Evolutionary conservation across 2,797 vertebrate genomes (phyloP), one percentile per base, ranked within the genome.

Genomic region (Aphelocoma californica): DNA sequence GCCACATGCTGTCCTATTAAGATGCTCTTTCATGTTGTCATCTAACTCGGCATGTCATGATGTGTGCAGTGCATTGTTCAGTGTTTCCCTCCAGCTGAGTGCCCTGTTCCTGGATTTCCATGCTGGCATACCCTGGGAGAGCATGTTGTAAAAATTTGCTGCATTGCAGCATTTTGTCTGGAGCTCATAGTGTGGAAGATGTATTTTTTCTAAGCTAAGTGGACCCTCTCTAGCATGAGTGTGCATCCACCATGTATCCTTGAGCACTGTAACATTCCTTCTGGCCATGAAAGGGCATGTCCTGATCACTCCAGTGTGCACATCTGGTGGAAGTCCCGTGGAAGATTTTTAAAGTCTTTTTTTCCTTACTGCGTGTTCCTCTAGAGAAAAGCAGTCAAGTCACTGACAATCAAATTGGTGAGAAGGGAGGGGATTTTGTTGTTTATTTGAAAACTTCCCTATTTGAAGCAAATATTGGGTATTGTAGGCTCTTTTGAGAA

Each of bases 161-260:
- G 97, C 97, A 96, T 65, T 96, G 97, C 97, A 93, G 97, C 88
- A 31, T 90, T 92, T 90, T 87, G 88, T 93, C 83, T 71, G 70
- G 90, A 62, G 93, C 93, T 77, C 36, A 29, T 36, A 45, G 38
- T 23, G 67, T 72, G 89, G 82, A 81, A 92, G 91, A 17, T 19
- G 19, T n/a, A 1, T 93, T 86, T 93, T 70, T 90, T 48, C 92
- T 72, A 29, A 86, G 67, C 75, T 50, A 42, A 70, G 78, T 94
- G 84, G 85, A 61, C 45, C 73, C 70, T 58, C 10, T 38, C 15
- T 80, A 45, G 28, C 11, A 7, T 81, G 66, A 73, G 51, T 8
- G 15, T 54, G 20, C 65, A 36, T 73, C 50, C 15, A 13, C 77
- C 3, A 3, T 18, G 3, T n/a, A 4, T 25, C 54, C 32, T 34